These are phyloP conservation scores for Callorhinus ursinus DNA, from an alignment of 2,113 vertebrate genomes.

Conservation along the genomic window DNA sequence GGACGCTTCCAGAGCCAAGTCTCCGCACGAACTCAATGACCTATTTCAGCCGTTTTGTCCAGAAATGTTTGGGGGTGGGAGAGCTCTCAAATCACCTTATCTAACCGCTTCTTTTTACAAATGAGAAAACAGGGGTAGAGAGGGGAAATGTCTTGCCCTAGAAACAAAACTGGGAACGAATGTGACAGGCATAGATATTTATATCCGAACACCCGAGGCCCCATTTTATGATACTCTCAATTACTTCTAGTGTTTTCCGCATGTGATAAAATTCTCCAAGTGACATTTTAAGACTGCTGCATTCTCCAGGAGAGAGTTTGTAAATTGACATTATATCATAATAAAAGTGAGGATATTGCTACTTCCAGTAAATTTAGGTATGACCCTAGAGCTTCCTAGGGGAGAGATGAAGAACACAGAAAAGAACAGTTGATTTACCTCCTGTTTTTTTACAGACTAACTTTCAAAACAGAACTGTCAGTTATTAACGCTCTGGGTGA, in stretches of 20 bases:
- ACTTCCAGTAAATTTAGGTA: background rate
- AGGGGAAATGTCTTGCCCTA: background rate
- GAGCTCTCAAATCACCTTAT: background rate
- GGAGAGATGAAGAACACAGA: background rate
- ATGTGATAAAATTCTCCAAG: background rate
- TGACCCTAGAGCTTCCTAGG: background rate
- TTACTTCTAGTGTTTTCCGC: background rate
- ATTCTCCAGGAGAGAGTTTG: constrained; percentile 30
- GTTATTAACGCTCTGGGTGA: background rate
- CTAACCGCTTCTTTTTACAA: background rate
- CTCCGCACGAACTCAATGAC: background rate
- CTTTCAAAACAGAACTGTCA: background rate
- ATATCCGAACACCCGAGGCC: background rate
- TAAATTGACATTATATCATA: background rate
- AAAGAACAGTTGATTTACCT: background rate
- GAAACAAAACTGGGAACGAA: background rate
- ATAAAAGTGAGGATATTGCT: background rate
- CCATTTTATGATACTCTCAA: background rate
- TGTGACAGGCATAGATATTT: background rate
- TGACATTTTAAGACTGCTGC: background rate
- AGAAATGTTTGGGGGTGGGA: background rate
- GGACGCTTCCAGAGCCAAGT: background rate
- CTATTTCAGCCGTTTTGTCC: background rate
- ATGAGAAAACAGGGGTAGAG: background rate
- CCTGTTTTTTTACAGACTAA: background rate